Evolutionary conservation across 2,797 vertebrate species (phyloP).

Genomic region (Podarcis lilfordi): DNA sequence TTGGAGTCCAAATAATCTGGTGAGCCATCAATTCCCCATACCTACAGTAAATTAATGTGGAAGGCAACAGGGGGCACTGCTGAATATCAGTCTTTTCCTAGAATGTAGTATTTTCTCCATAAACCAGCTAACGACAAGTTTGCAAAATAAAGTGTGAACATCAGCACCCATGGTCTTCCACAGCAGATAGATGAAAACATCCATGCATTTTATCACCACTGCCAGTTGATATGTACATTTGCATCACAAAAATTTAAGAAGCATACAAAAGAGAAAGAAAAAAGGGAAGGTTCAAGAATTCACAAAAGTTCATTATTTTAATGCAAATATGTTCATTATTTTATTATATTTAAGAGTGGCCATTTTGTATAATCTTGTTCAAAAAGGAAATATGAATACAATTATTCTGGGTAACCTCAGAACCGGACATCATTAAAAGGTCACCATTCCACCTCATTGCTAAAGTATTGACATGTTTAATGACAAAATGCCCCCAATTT

Average conservation of each 20-base stretch:
- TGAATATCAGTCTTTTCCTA: background rate
- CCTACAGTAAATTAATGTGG: background rate
- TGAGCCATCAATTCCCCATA: no score
- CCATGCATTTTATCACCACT: background rate
- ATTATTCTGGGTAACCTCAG: background rate
- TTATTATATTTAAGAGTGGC: background rate
- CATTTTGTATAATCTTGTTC: background rate
- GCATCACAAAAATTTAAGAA: background rate
- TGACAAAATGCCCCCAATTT: background rate
- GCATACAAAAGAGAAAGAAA: background rate
- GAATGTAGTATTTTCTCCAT: background rate
- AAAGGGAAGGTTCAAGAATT: background rate
- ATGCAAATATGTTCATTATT: background rate
- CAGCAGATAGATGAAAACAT: background rate
- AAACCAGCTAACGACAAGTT: background rate
- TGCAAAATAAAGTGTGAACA: background rate
- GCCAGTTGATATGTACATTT: background rate
- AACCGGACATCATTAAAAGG: slow-evolving; percentile 2
- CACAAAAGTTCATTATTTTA: background rate
- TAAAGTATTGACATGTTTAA: background rate
- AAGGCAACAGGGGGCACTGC: background rate
- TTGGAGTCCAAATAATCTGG: no score
- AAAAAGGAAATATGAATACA: background rate
- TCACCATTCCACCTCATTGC: background rate
- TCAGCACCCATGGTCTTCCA: background rate